Conservation (phyloP, 2,797 vertebrate species). For the Chaunax sp. region DNA sequence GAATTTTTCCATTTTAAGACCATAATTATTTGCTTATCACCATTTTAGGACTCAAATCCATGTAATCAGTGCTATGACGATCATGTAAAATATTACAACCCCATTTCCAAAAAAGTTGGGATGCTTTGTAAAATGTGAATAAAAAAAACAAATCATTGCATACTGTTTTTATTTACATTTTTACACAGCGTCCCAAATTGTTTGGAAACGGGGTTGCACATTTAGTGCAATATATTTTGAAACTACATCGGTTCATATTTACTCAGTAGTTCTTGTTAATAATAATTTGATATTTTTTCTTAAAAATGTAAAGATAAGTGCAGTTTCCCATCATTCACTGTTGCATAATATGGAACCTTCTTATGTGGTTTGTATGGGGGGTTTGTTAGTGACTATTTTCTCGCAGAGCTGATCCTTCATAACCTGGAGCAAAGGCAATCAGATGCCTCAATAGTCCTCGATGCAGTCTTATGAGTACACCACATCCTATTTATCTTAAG, state of each 20-base stretch:
- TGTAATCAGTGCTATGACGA: no score
- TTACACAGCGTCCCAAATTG: no score
- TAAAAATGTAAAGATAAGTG: neutral
- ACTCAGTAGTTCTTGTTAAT: neutral
- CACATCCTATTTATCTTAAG: slow-evolving; percentile 39
- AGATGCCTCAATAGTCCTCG: neutral
- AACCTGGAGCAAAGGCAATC: slow-evolving; percentile 25
- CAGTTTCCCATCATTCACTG: neutral
- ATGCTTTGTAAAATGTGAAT: no score
- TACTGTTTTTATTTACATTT: no score
- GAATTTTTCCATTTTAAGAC: neutral
- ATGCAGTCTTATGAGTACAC: slow-evolving; percentile 70
- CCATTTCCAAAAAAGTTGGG: no score
- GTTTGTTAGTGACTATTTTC: slow-evolving; percentile 20
- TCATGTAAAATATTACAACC: neutral
- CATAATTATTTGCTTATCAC: neutral
- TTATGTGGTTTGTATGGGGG: neutral
- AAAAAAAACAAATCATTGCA: no score
- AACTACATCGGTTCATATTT: neutral
- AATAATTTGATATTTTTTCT: neutral
- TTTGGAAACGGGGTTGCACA: no score
- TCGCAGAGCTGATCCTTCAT: neutral
- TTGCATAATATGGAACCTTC: neutral
- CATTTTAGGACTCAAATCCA: neutral
- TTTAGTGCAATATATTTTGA: neutral